Conservation (phyloP, 2,113 vertebrate species). For the Corythoichthys intestinalis region DNA sequence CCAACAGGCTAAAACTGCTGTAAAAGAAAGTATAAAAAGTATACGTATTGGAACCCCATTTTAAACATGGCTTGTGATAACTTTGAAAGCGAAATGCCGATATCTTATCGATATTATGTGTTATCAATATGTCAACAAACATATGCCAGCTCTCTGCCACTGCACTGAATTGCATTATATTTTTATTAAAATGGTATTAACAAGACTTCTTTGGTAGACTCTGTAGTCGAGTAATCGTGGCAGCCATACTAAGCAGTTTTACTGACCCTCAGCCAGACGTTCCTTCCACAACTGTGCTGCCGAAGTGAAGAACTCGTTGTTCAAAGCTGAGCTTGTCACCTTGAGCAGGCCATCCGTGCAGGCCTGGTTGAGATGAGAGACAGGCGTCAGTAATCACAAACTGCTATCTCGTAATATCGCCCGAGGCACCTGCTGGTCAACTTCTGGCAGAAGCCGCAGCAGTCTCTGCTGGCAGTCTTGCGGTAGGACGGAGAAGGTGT, state of each 20-base stretch:
- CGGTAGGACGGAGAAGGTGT: slow-evolving; percentile 87
- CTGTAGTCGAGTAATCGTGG: no score
- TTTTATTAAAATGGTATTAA: no score
- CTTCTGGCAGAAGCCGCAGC: slow-evolving; percentile 87
- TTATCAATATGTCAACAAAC: no score
- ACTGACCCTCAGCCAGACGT: slow-evolving; percentile 87
- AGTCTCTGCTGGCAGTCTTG: slow-evolving; percentile 86
- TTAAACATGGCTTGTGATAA: no score
- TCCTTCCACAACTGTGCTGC: slow-evolving; percentile 98
- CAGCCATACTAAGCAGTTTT: not conserved
- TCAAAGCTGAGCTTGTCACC: slow-evolving; percentile 89
- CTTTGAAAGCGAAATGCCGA: no score
- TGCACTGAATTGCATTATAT: no score
- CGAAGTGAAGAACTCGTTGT: slow-evolving; percentile 98
- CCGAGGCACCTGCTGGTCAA: slow-evolving; percentile 85
- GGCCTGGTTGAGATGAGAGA: slow-evolving; percentile 67
- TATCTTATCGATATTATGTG: no score
- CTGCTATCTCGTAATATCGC: not conserved
- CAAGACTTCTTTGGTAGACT: no score
- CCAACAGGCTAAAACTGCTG: no score
- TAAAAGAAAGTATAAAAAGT: no score
- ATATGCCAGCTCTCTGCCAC: no score
- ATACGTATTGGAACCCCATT: no score
- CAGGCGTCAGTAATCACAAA: slow-evolving; percentile 2
- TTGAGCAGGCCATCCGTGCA: slow-evolving; percentile 87